A percentile compares a stretch with the other conserved stretches of the same genome.
phyloP scores from a whole-genome alignment of 2,797 vertebrate genomes.

The Thaleichthys pacificus region DNA sequence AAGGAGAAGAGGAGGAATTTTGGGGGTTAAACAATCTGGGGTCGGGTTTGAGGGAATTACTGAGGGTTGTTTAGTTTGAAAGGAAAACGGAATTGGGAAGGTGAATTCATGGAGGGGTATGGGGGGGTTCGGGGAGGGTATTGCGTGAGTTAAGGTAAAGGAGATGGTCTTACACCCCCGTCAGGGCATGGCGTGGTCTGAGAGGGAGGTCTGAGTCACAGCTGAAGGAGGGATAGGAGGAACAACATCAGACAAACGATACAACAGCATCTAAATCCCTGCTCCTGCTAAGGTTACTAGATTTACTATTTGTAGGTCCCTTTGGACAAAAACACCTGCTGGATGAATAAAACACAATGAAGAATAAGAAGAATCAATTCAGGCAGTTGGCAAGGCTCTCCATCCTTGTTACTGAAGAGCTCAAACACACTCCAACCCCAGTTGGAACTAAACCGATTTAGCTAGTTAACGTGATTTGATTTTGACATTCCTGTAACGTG shows the following conservation, averaged over 20 bases:
- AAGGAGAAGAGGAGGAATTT: background rate
- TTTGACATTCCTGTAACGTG: slow-evolving; percentile 4
- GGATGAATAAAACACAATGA: too few species aligned
- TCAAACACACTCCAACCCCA: background rate
- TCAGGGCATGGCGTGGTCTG: slow-evolving; percentile 58
- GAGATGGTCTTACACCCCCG: slow-evolving; percentile 58
- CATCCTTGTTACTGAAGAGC: too few species aligned
- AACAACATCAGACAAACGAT: slow-evolving; percentile 45
- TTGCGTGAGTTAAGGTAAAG: slow-evolving; percentile 29
- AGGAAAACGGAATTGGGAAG: background rate
- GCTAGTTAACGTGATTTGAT: too few species aligned
- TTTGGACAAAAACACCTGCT: too few species aligned
- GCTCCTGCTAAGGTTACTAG: background rate
- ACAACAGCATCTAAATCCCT: slow-evolving; percentile 19
- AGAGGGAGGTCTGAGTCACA: slow-evolving; percentile 51
- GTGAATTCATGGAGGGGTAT: slow-evolving; percentile 5
- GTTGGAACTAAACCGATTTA: background rate
- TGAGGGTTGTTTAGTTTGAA: background rate
- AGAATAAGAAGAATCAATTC: too few species aligned
- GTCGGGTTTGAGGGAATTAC: background rate
- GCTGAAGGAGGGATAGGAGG: slow-evolving; percentile 64
- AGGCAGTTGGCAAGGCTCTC: too few species aligned
- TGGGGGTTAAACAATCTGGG: slow-evolving; percentile 14
- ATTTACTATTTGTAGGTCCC: too few species aligned
- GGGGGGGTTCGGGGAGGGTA: slow-evolving; percentile 17